Percentiles rank a stretch among this genome's conserved stretches.
phyloP scores from a whole-genome alignment of 2,888 invertebrate genomes.

The Agelastica alni region DNA sequence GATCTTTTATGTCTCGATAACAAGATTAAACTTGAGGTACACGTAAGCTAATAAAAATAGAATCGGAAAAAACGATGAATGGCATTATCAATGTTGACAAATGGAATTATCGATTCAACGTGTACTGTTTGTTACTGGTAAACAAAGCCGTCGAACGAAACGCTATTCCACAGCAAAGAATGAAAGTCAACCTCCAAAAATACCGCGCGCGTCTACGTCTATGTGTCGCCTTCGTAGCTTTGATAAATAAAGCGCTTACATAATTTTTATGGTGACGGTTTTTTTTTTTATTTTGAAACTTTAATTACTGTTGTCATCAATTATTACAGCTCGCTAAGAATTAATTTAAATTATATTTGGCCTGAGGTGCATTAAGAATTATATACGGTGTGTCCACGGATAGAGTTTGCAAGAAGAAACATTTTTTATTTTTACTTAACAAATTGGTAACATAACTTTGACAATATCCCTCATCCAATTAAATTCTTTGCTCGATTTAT shows the following conservation, averaged over 20 bases:
- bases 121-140: conserved; percentile 14
- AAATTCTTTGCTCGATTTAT: too few relatives aligned
- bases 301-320: conserved; percentile 16
- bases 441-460: too few relatives aligned
- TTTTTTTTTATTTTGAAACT: too few relatives aligned
- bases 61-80: too few relatives aligned
- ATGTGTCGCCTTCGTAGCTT: conserved; percentile 2
- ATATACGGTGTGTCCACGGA: too few relatives aligned
- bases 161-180: not conserved
- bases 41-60: conserved; percentile 11
- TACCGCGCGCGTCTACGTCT: conserved; percentile 10
- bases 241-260: conserved; percentile 19
- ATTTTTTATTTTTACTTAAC: too few relatives aligned
- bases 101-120: too few relatives aligned
- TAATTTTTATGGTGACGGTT: conserved; percentile 10
- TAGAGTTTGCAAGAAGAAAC: too few relatives aligned
- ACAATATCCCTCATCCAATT: too few relatives aligned
- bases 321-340: conserved; percentile 13
- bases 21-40: conserved; percentile 8
- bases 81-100: too few relatives aligned
- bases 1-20: too few relatives aligned
- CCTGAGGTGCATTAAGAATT: too few relatives aligned
- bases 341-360: conserved; percentile 5
- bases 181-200: conserved; percentile 6
- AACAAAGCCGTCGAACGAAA: conserved; percentile 5